phyloP scores from a whole-genome alignment of 2,113 vertebrate species.

The Chaetodon trifascialis region DNA sequence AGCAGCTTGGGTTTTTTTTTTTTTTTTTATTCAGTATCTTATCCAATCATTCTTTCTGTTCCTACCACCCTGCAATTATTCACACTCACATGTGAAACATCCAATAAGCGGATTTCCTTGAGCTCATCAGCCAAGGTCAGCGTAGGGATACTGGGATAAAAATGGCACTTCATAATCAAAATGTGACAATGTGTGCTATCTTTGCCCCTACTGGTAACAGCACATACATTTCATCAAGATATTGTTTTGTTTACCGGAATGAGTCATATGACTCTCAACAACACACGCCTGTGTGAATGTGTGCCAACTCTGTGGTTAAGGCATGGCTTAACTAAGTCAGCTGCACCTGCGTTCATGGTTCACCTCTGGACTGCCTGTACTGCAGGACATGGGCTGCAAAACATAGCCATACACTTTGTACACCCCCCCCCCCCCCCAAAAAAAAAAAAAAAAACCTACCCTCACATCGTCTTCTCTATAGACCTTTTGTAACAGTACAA shows the following conservation, averaged over 20 bases:
- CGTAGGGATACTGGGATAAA: background rate
- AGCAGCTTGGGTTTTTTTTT: constrained; percentile 9
- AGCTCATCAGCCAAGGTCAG: background rate
- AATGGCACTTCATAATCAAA: background rate
- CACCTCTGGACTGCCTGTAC: background rate
- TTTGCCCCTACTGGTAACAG: background rate
- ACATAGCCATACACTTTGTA: too few relatives aligned
- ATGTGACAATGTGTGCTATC: background rate
- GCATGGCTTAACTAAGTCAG: background rate
- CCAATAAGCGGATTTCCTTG: constrained; percentile 17
- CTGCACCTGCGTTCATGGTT: background rate
- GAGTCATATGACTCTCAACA: too few relatives aligned
- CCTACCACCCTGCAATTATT: background rate
- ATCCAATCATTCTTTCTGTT: constrained; percentile 22
- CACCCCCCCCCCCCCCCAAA: too few relatives aligned
- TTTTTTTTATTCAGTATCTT: constrained; percentile 10
- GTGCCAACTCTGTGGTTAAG: background rate
- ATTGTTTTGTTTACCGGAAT: too few relatives aligned
- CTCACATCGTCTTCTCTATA: background rate
- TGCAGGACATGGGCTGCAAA: too few relatives aligned
- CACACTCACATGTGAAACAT: constrained; percentile 20
- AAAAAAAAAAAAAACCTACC: background rate
- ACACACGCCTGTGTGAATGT: background rate
- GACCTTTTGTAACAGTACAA: background rate
- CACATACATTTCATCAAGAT: too few relatives aligned